Conservation (phyloP, 2,888 invertebrate genomes). For the Thysanoteuthis rhombus region DNA sequence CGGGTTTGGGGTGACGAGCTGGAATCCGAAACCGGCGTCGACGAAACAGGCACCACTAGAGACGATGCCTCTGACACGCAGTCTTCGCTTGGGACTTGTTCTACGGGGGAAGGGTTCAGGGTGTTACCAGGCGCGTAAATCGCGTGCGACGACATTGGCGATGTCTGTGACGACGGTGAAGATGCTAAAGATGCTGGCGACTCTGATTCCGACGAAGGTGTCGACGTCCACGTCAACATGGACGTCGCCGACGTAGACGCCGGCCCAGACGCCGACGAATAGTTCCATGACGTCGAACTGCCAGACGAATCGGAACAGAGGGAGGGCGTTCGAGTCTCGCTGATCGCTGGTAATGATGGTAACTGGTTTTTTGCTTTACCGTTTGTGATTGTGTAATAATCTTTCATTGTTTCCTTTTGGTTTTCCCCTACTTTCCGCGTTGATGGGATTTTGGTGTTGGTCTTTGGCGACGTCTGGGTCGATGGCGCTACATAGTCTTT, state of each 20-base stretch:
- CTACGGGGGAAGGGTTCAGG: background rate
- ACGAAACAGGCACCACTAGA: background rate
- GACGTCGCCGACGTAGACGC: slow-evolving; percentile 35
- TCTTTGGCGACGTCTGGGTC: slow-evolving; percentile 34
- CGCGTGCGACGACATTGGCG: background rate
- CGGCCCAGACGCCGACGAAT: slow-evolving; percentile 19
- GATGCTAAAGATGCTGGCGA: slow-evolving; percentile 38
- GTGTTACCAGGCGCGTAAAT: background rate
- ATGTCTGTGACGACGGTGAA: slow-evolving; percentile 35
- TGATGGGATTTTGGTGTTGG: slow-evolving; percentile 2
- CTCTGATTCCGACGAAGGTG: slow-evolving; percentile 39
- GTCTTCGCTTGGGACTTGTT: background rate
- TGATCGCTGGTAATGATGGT: slow-evolving; percentile 44
- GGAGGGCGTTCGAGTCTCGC: slow-evolving; percentile 45
- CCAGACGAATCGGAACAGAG: slow-evolving; percentile 46
- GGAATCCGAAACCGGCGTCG: background rate
- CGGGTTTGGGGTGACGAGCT: slow-evolving; percentile 44
- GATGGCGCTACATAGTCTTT: slow-evolving; percentile 35
- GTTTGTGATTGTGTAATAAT: slow-evolving; percentile 15
- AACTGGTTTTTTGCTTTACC: slow-evolving; percentile 36
- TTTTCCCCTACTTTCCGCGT: background rate
- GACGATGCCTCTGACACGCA: background rate
- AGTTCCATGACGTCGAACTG: slow-evolving; percentile 37
- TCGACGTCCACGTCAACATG: slow-evolving; percentile 32
- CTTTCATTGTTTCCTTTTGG: slow-evolving; percentile 1